Evolutionary conservation across 2,113 vertebrate species (phyloP).

Genomic region (Ginglymostoma cirratum): DNA sequence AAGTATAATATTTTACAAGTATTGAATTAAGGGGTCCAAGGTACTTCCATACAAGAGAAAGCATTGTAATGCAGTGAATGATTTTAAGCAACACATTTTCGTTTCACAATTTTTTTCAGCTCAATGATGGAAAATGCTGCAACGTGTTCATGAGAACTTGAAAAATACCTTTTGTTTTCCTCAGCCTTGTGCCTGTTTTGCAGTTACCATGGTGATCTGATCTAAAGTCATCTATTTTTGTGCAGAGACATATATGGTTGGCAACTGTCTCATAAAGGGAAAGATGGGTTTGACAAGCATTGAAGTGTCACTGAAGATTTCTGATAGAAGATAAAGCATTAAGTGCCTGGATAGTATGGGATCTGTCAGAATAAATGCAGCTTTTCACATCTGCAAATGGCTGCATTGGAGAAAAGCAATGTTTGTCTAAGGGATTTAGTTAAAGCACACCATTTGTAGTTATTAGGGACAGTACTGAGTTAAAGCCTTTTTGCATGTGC

Average conservation of each 20-base stretch:
- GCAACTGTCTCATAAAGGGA: not conserved
- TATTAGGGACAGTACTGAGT: not conserved
- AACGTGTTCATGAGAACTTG: not conserved
- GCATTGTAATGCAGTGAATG: not conserved
- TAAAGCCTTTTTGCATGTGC: not conserved
- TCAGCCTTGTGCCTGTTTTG: not conserved
- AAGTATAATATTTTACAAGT: not conserved
- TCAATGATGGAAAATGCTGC: not conserved
- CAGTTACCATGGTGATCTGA: not conserved
- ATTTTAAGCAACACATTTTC: not conserved
- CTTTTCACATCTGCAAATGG: not conserved
- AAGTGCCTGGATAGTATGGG: not conserved
- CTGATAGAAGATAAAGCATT: not conserved
- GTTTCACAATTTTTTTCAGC: not conserved
- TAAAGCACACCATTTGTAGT: not conserved
- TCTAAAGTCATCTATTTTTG: slow-evolving; percentile 1
- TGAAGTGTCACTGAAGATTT: not conserved
- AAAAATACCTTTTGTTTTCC: not conserved
- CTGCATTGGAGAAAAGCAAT: not conserved
- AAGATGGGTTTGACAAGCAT: not conserved
- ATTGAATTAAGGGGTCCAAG: not conserved
- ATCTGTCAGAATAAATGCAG: not conserved
- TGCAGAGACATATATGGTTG: not conserved
- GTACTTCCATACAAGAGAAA: not conserved
- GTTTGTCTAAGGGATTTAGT: not conserved